Base-by-base conservation (phyloP, 2,113 vertebrate species). In the Rhagologus leucostigma region DNA sequence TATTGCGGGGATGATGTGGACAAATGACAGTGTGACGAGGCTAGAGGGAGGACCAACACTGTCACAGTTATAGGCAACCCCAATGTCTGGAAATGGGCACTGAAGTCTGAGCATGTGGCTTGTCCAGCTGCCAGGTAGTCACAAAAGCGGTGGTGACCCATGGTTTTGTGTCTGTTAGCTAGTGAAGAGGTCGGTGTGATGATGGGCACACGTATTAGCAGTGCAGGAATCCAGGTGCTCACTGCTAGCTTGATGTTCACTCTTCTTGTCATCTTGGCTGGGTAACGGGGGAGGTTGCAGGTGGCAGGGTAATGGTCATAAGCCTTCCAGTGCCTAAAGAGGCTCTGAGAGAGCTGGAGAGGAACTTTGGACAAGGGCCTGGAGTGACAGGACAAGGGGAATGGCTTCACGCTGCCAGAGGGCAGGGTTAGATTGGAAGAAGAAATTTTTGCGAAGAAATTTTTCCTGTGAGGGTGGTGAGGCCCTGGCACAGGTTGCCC, bases 51-150 rank as follows among this genome's bases (percentile, higher is more conserved):
- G 2, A 84, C 33, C 4, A 87, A 70, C 5, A 59, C 90, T 10
- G 41, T 65, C 96, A 94, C 94, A 62, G 96, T 26, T 0, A 96
- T 80, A 70, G 84, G 93, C 59, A 97, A 87, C 17, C 87, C 85
- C 87, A 93, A 23, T 33, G 57, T 96, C 77, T 97, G 95, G 33
- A 95, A 91, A 12, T 32, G 10, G 1, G 93, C 71, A 1, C 16
- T 30, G 24, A 67, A 69, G 17, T 96, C 92, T 0, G 27, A 87
- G 32, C 81, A 95, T 0, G 87, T 75, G 1, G 96, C 39, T 71
- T 96, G 76, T 20, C 95, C 92, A 13, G 93, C 70, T 57, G 96
- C 80, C 13, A 96, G 9, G 24, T 87, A 89, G 39, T 95, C 95
- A 42, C 90, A 93, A 76, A 97, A 96, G 59, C 92, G 95, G 49